Conservation (phyloP, 2,797 vertebrate genomes). For the Rhynchonycteris naso region DNA sequence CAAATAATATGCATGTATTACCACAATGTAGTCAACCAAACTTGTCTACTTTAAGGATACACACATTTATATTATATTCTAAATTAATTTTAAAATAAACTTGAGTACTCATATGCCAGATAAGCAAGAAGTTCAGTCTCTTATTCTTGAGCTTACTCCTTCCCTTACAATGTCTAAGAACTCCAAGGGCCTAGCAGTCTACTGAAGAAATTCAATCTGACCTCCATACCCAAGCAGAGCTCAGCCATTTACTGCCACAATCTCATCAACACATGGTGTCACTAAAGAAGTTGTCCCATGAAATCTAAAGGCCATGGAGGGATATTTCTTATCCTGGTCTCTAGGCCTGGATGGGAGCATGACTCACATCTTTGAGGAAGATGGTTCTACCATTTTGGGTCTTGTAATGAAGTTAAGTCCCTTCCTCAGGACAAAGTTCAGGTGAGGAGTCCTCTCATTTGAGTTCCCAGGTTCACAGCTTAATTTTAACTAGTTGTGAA, state of each 20-base stretch:
- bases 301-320: not conserved
- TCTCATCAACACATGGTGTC: not conserved
- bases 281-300: not conserved
- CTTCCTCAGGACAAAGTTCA: not conserved
- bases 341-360: not conserved
- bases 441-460: not conserved
- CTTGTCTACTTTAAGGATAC: not conserved
- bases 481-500: not conserved
- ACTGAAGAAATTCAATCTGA: not conserved
- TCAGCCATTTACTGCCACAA: not conserved
- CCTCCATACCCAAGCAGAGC: not conserved
- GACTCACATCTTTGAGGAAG: not conserved
- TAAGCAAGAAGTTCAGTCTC: not conserved
- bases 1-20: not conserved
- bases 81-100: not conserved
- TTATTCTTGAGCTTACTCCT: not conserved
- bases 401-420: not conserved
- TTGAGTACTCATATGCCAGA: not conserved
- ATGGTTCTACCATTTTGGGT: not conserved
- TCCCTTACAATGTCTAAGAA: slow-evolving; percentile 33
- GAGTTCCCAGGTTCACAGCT: not conserved
- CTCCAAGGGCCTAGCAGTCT: not conserved
- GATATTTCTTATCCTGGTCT: not conserved
- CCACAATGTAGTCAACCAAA: not conserved
- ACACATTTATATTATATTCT: not conserved